Conservation (phyloP, 2,113 vertebrate species). For the Clinocottus analis region DNA sequence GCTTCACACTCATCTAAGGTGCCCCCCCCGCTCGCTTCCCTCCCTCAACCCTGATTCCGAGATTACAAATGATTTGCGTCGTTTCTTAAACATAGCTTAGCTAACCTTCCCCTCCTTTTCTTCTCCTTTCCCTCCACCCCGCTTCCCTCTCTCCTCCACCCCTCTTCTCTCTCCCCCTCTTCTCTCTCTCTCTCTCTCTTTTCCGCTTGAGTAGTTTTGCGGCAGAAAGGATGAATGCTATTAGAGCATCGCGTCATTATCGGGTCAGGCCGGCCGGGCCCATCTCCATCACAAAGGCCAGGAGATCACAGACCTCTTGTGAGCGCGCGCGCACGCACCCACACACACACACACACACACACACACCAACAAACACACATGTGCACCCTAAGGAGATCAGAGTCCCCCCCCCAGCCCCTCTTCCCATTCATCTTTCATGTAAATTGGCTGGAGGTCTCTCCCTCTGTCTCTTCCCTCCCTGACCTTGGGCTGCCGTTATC, state of each 20-base stretch:
- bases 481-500: constrained; percentile 84
- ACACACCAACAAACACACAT: constrained; percentile 16
- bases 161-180: constrained; percentile 18
- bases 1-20: constrained; percentile 48
- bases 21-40: constrained; percentile 21
- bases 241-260: constrained; percentile 82
- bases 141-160: constrained; percentile 41
- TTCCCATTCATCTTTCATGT: constrained; percentile 81
- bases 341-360: constrained; percentile 32
- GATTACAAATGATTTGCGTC: constrained; percentile 80
- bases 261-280: constrained; percentile 74
- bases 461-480: constrained; percentile 69
- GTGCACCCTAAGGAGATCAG: constrained; percentile 76
- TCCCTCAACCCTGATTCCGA: constrained; percentile 66
- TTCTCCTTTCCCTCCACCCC: constrained; percentile 34
- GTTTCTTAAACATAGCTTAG: constrained; percentile 80
- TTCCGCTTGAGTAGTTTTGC: constrained; percentile 81
- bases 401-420: constrained; percentile 67
- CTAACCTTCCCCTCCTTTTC: constrained; percentile 59
- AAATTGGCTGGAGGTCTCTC: constrained; percentile 81
- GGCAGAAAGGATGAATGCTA: constrained; percentile 83
- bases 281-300: constrained; percentile 85
- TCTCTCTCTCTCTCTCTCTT: constrained; percentile 65
- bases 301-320: constrained; percentile 80
- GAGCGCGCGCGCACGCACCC: not conserved